phyloP scores from a whole-genome alignment of 2,888 invertebrate species.

The Cryptosula pallasiana region DNA sequence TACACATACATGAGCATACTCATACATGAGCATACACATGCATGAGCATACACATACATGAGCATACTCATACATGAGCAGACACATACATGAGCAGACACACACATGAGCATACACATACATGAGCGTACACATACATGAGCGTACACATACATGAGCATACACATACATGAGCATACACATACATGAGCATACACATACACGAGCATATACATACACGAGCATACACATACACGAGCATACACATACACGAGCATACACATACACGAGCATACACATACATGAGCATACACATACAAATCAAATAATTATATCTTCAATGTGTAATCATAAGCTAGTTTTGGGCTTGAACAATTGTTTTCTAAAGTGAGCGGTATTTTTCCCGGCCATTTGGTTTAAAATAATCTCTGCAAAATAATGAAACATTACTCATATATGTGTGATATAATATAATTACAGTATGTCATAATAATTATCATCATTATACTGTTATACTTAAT shows the following conservation, averaged over 20 bases:
- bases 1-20: too few species aligned
- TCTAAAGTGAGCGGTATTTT: too few species aligned
- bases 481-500: too few species aligned
- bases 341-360: too few species aligned
- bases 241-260: background rate
- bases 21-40: too few species aligned
- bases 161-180: background rate
- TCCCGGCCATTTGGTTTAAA: too few species aligned
- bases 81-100: background rate
- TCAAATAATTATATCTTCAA: too few species aligned
- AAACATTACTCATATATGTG: too few species aligned
- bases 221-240: background rate
- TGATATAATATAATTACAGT: background rate
- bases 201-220: background rate
- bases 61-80: background rate
- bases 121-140: background rate
- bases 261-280: background rate
- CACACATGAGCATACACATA: background rate
- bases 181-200: background rate
- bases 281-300: background rate
- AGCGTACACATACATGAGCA: background rate
- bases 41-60: background rate
- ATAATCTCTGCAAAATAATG: too few species aligned
- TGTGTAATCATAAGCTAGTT: too few species aligned
- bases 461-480: background rate